A percentile compares a stretch with the other conserved stretches of the same genome.
These are phyloP conservation scores for Mimachlamys varia DNA, from an alignment of 2,888 invertebrate species.

Conservation along the genomic window DNA sequence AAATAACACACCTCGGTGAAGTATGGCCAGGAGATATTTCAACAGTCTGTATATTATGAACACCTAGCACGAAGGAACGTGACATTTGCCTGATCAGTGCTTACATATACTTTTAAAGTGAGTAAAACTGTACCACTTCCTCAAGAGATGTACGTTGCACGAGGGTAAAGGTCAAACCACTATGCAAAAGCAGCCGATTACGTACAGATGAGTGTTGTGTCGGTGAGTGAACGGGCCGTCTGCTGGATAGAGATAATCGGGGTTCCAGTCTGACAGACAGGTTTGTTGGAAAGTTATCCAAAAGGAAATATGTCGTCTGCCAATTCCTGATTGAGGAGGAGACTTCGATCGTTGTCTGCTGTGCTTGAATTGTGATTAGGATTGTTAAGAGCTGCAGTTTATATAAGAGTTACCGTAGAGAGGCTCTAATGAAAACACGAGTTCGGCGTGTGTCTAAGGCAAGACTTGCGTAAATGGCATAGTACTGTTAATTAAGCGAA, in stretches of 20 bases:
- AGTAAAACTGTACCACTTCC: slow-evolving; percentile 5
- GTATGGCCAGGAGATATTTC: not conserved
- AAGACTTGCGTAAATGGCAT: not conserved
- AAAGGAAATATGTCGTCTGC: slow-evolving; percentile 31
- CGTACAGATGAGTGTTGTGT: slow-evolving; percentile 4
- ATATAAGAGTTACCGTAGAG: not conserved
- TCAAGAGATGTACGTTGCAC: not conserved
- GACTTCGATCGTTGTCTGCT: slow-evolving; percentile 31
- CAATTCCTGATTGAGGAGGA: slow-evolving; percentile 32
- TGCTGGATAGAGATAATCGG: slow-evolving; percentile 13
- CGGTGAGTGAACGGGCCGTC: not conserved
- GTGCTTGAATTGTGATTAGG: slow-evolving; percentile 1
- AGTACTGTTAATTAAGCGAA: slow-evolving; percentile 6
- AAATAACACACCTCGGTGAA: not conserved
- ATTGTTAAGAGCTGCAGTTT: slow-evolving; percentile 11
- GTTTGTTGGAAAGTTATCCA: slow-evolving; percentile 27
- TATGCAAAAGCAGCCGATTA: slow-evolving; percentile 6
- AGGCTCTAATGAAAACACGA: slow-evolving; percentile 9
- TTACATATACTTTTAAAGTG: not conserved
- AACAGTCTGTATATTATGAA: not conserved
- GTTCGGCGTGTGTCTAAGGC: not conserved
- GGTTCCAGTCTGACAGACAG: slow-evolving; percentile 8
- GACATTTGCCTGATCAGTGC: not conserved
- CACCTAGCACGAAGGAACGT: not conserved
- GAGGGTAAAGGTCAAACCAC: slow-evolving; percentile 17